A percentile compares a stretch with the other conserved stretches of the same genome.
phyloP scores from a whole-genome alignment of 2,888 invertebrate species.

The Coenonympha arcania region DNA sequence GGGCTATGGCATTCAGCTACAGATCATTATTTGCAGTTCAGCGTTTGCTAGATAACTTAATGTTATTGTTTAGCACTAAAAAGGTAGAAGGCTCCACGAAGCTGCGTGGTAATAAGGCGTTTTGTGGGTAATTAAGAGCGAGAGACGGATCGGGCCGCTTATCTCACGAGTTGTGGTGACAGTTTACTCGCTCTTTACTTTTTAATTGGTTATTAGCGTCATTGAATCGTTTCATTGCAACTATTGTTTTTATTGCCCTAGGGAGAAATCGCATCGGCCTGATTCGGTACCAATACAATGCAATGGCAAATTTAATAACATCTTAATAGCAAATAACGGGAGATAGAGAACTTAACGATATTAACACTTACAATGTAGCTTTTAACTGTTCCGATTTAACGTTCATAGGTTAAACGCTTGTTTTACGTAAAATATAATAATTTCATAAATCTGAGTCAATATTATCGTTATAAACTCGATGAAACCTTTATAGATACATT shows the following conservation, averaged over 20 bases:
- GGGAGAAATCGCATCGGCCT: background rate
- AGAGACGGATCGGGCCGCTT: slow-evolving; percentile 29
- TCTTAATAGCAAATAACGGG: background rate
- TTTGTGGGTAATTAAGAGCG: slow-evolving; percentile 70
- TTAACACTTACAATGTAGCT: background rate
- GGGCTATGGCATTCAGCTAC: slow-evolving; percentile 34
- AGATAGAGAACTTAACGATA: background rate
- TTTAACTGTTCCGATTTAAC: no score
- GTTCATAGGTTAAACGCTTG: no score
- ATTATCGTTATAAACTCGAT: background rate
- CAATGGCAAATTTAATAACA: background rate
- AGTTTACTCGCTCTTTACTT: slow-evolving; percentile 42
- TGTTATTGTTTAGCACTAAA: slow-evolving; percentile 58
- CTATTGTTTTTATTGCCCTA: slow-evolving; percentile 3
- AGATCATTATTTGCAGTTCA: slow-evolving; percentile 43
- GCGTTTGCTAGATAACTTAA: slow-evolving; percentile 48
- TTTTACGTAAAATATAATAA: background rate
- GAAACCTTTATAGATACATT: background rate
- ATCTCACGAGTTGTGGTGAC: slow-evolving; percentile 59
- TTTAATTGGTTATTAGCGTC: slow-evolving; percentile 34
- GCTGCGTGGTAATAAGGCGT: slow-evolving; percentile 60
- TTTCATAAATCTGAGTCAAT: background rate
- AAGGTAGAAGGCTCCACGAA: slow-evolving; percentile 55
- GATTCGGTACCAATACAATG: background rate
- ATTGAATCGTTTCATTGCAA: slow-evolving; percentile 1